Evolutionary conservation across 1,140 invertebrate genomes (phyloP).

Genomic region (Druon quercuslanigerum): DNA sequence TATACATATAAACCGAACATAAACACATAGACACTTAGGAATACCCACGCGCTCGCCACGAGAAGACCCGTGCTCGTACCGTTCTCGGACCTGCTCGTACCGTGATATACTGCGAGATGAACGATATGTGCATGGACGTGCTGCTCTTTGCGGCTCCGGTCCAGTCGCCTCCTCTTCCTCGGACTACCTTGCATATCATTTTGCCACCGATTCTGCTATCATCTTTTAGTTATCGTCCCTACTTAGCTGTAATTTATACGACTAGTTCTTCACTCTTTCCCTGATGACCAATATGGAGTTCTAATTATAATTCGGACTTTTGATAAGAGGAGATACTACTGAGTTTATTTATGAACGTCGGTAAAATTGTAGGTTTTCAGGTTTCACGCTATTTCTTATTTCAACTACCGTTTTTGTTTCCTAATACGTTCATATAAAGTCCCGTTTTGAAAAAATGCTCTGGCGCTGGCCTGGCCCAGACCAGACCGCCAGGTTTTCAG

Average conservation of each 20-base stretch:
- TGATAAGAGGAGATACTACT: too few species aligned
- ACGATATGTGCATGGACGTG: constrained; percentile 60
- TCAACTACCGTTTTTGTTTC: too few species aligned
- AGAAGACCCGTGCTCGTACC: constrained; percentile 31
- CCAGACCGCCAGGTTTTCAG: too few species aligned
- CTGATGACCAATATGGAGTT: not conserved
- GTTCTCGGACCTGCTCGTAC: constrained; percentile 32
- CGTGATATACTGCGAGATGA: constrained; percentile 72
- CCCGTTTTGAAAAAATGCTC: too few species aligned
- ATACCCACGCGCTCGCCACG: constrained; percentile 30
- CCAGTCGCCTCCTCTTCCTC: constrained; percentile 38
- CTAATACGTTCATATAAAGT: too few species aligned
- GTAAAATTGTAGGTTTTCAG: too few species aligned
- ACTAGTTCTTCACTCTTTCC: not conserved
- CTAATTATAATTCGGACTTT: too few species aligned
- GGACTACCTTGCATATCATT: constrained; percentile 39
- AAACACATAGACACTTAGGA: constrained; percentile 22
- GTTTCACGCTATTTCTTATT: too few species aligned
- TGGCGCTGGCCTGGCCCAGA: too few species aligned
- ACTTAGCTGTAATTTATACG: constrained; percentile 11
- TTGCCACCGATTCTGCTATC: constrained; percentile 21
- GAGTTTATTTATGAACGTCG: too few species aligned
- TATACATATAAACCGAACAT: not conserved
- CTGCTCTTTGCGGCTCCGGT: constrained; percentile 15
- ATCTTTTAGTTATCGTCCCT: constrained; percentile 24